Conservation (phyloP, 2,888 invertebrate species). For the Shargacucullia verbasci region DNA sequence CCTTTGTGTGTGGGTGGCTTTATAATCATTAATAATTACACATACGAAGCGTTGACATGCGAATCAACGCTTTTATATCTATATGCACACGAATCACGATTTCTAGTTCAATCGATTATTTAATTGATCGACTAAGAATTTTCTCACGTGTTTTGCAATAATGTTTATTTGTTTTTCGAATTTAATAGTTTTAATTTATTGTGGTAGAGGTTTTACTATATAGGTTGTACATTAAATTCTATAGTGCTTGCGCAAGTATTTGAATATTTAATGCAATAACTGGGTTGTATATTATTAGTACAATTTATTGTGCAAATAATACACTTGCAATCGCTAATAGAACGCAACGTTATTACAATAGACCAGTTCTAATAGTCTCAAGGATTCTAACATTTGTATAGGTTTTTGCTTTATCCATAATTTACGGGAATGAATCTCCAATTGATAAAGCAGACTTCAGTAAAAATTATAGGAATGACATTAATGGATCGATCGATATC, state of each 20-base stretch:
- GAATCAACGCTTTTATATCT: constrained; percentile 63
- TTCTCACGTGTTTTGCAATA: constrained; percentile 26
- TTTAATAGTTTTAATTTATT: too few species aligned
- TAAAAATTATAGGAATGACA: too few species aligned
- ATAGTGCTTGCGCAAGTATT: not conserved
- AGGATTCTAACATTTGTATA: too few species aligned
- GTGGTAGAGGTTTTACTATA: too few species aligned
- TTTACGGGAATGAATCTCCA: too few species aligned
- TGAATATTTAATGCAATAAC: not conserved
- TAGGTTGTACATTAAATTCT: not conserved
- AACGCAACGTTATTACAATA: too few species aligned
- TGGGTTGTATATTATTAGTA: not conserved
- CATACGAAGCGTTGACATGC: constrained; percentile 62
- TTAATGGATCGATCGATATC: too few species aligned
- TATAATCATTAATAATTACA: constrained; percentile 69
- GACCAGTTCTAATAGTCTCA: too few species aligned
- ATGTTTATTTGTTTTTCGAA: constrained; percentile 13
- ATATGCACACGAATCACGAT: constrained; percentile 38
- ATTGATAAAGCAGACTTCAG: too few species aligned
- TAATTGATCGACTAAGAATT: constrained; percentile 47
- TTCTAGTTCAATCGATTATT: constrained; percentile 46
- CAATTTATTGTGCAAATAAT: constrained; percentile 5
- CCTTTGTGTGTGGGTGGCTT: constrained; percentile 67
- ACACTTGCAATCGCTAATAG: not conserved
- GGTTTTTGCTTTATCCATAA: too few species aligned